Conservation (phyloP, 1,140 invertebrate species). For the Venturia canescens region DNA sequence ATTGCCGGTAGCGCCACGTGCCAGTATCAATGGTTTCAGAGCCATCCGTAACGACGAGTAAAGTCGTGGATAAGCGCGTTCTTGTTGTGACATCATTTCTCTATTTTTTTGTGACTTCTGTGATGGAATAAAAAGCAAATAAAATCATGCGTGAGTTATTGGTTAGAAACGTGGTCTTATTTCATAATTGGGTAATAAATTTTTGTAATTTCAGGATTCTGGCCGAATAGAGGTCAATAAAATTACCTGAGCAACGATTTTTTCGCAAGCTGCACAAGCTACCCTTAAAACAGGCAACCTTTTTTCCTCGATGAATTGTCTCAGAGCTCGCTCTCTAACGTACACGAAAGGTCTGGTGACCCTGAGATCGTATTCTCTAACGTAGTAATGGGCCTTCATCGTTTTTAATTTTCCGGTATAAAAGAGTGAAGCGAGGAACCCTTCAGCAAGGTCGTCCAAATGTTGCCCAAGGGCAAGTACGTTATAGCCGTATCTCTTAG, state of each 20-base stretch:
- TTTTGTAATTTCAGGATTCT: not conserved
- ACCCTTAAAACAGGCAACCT: slow-evolving; percentile 82
- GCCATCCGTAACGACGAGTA: slow-evolving; percentile 84
- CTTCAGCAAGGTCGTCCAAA: slow-evolving; percentile 90
- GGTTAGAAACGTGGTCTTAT: no score
- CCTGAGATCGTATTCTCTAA: slow-evolving; percentile 86
- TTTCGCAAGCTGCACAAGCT: slow-evolving; percentile 81
- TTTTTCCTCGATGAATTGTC: slow-evolving; percentile 83
- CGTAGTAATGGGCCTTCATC: slow-evolving; percentile 90
- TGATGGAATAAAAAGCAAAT: slow-evolving; percentile 37
- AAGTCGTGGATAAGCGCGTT: slow-evolving; percentile 85
- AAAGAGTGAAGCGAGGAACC: slow-evolving; percentile 90
- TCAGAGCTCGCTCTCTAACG: slow-evolving; percentile 86
- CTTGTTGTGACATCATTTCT: slow-evolving; percentile 85
- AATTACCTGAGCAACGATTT: slow-evolving; percentile 78
- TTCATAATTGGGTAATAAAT: not conserved
- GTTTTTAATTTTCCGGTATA: slow-evolving; percentile 87
- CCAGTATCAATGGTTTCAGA: slow-evolving; percentile 82
- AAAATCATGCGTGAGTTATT: not conserved
- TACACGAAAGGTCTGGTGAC: slow-evolving; percentile 93
- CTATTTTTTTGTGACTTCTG: slow-evolving; percentile 83
- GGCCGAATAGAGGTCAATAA: slow-evolving; percentile 21
- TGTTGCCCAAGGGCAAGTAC: slow-evolving; percentile 92
- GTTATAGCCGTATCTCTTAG: slow-evolving; percentile 87
- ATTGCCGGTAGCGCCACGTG: slow-evolving; percentile 57